Evolutionary conservation across 2,797 vertebrate genomes (phyloP).

Genomic region (Austrolebias charrua): DNA sequence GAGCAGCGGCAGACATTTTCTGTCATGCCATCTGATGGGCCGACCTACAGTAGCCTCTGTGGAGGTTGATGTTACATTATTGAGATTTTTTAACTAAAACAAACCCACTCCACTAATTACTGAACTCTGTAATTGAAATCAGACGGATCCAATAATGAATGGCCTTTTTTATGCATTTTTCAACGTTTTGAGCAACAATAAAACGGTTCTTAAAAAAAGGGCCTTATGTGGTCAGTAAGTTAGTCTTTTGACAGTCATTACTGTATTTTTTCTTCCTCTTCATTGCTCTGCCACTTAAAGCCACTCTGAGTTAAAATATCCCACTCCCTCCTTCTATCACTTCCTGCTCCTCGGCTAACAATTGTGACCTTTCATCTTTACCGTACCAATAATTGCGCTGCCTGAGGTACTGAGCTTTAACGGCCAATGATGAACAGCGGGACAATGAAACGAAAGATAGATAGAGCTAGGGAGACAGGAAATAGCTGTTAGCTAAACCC

Average conservation of each 20-base stretch:
- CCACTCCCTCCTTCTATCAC: constrained; percentile 46
- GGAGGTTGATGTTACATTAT: not conserved
- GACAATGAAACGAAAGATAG: constrained; percentile 54
- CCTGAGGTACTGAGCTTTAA: constrained; percentile 63
- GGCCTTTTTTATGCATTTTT: too few species aligned
- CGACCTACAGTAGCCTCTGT: not conserved
- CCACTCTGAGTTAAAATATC: constrained; percentile 43
- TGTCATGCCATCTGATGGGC: constrained; percentile 16
- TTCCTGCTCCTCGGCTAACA: constrained; percentile 61
- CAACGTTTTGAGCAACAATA: not conserved
- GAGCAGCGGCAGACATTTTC: too few species aligned
- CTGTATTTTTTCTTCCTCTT: constrained; percentile 7
- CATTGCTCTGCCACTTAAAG: constrained; percentile 11
- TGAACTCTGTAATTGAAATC: not conserved
- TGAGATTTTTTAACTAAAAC: not conserved
- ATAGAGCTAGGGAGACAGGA: constrained; percentile 51
- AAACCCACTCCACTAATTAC: not conserved
- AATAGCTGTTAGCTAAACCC: constrained; percentile 56
- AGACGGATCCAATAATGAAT: too few species aligned
- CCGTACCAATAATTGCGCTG: constrained; percentile 65
- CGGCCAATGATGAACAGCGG: constrained; percentile 26
- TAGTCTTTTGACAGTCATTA: constrained; percentile 19
- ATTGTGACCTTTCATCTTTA: constrained; percentile 71
- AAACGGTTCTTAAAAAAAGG: too few species aligned
- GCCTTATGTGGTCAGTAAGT: constrained; percentile 26